Evolutionary conservation across 2,113 vertebrate genomes (phyloP).

Genomic region (Galeopterus variegatus): DNA sequence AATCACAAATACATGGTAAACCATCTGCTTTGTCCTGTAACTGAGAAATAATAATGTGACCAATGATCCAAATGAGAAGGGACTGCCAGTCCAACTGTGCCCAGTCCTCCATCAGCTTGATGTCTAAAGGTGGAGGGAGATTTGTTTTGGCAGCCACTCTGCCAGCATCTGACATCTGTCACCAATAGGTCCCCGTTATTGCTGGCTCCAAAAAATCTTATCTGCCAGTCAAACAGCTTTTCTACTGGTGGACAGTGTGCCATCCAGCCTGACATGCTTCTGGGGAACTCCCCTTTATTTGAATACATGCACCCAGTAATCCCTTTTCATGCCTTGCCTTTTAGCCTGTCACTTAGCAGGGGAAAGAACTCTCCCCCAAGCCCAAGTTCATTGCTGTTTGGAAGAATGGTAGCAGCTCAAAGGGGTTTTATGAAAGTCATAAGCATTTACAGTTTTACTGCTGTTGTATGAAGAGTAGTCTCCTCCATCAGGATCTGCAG

Average conservation of each 20-base stretch:
- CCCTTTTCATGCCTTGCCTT: conserved; percentile 80
- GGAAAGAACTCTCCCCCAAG: background rate
- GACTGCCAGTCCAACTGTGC: conserved; percentile 76
- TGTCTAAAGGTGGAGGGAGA: conserved; percentile 74
- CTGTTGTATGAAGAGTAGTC: background rate
- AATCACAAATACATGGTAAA: conserved; percentile 74
- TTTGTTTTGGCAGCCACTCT: conserved; percentile 70
- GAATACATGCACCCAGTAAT: conserved; percentile 60
- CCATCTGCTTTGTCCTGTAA: conserved; percentile 82
- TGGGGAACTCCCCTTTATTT: conserved; percentile 37
- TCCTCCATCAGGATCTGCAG: background rate
- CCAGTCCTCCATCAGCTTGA: conserved; percentile 65
- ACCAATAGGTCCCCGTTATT: conserved; percentile 33
- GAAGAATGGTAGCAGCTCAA: background rate
- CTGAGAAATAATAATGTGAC: conserved; percentile 73
- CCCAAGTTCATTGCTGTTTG: conserved; percentile 34
- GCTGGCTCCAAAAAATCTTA: conserved; percentile 64
- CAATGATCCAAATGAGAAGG: conserved; percentile 68
- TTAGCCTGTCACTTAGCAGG: conserved; percentile 67
- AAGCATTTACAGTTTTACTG: background rate
- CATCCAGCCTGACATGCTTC: conserved; percentile 8
- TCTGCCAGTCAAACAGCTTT: conserved; percentile 70
- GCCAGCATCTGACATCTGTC: conserved; percentile 83
- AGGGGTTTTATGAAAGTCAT: background rate
- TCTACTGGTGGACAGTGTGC: conserved; percentile 21